Conservation (phyloP, 2,113 vertebrate species). For the Gnathonemus longibarbis region DNA sequence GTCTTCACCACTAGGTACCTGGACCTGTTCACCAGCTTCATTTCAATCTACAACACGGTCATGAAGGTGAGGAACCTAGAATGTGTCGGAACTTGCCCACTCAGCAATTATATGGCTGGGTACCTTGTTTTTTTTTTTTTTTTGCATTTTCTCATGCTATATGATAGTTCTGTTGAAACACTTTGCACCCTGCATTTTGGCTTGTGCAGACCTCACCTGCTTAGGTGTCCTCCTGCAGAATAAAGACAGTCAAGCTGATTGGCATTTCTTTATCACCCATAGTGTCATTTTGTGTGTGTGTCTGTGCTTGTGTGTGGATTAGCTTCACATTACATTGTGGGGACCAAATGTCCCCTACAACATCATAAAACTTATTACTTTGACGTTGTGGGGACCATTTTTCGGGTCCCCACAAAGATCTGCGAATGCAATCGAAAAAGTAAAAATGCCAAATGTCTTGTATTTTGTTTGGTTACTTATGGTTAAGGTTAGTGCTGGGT, state of each 20-base stretch:
- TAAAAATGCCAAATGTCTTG: too few species aligned
- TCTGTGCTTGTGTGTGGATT: too few species aligned
- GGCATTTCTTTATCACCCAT: neutral
- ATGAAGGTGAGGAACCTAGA: slow-evolving; percentile 59
- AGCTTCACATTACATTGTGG: too few species aligned
- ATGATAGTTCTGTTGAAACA: neutral
- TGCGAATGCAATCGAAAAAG: too few species aligned
- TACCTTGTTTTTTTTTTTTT: neutral
- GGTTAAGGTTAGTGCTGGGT: too few species aligned
- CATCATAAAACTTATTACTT: too few species aligned
- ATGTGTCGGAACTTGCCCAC: neutral
- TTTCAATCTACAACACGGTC: slow-evolving; percentile 65
- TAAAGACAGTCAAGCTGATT: neutral
- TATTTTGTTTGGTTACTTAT: too few species aligned
- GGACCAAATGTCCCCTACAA: too few species aligned
- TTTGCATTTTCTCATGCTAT: neutral
- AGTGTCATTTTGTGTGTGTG: neutral
- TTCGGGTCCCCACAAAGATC: too few species aligned
- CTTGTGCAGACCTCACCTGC: neutral
- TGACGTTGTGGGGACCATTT: too few species aligned
- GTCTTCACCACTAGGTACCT: slow-evolving; percentile 70
- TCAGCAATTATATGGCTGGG: neutral
- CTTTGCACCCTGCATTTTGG: neutral
- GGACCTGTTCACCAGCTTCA: slow-evolving; percentile 58
- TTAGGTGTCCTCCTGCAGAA: neutral